Conservation (phyloP, 2,797 vertebrate genomes). For the Bradypodion ventrale region DNA sequence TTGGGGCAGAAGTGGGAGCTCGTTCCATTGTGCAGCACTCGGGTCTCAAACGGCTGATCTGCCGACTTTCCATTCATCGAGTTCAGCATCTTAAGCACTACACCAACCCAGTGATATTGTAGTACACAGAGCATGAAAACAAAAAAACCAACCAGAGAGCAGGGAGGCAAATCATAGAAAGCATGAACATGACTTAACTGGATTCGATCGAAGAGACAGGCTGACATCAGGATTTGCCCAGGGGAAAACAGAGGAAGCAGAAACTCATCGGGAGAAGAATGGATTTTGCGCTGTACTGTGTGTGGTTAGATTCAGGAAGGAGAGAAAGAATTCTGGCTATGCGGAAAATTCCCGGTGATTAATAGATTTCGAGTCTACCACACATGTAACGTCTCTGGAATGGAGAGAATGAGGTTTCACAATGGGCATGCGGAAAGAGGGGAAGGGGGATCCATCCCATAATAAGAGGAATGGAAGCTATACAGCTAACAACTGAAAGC, state of each 20-base stretch:
- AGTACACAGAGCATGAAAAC: no score
- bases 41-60: no score
- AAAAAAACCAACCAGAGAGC: no score
- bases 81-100: no score
- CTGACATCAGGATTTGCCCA: neutral
- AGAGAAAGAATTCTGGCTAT: neutral
- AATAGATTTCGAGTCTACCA: neutral
- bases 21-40: no score
- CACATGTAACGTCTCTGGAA: no score
- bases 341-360: neutral
- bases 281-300: neutral
- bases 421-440: neutral
- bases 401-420: no score
- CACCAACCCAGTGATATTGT: no score
- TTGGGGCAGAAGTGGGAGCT: no score
- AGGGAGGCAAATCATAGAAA: neutral
- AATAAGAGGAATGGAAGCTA: neutral
- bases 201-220: neutral
- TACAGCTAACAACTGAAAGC: no score
- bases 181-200: neutral
- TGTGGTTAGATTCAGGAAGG: neutral
- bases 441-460: no score
- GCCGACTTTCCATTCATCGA: no score
- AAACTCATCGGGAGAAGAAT: neutral
- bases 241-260: neutral